Evolutionary conservation across 2,797 vertebrate genomes (phyloP).

Genomic region (Arrhamphus sclerolepis): DNA sequence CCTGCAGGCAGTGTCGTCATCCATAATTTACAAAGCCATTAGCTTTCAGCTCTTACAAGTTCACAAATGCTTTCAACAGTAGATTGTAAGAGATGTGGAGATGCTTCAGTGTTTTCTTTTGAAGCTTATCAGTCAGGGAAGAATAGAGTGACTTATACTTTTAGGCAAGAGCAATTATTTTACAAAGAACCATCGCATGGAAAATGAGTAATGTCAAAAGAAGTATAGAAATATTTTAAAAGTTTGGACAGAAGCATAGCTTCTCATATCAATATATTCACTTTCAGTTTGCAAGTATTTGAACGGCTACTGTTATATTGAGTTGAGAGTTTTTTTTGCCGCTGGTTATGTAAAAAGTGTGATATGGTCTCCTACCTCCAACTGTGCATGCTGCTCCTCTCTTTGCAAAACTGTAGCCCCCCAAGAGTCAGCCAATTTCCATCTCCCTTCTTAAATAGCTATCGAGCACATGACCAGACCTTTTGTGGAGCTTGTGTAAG

Average conservation of each 20-base stretch:
- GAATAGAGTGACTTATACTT: slow-evolving; percentile 31
- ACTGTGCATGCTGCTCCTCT: slow-evolving; percentile 70
- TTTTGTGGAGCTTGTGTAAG: slow-evolving; percentile 47
- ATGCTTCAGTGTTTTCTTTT: slow-evolving; percentile 41
- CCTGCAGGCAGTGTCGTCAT: slow-evolving; percentile 57
- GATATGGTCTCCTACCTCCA: slow-evolving; percentile 64
- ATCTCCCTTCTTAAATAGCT: slow-evolving; percentile 71
- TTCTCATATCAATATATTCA: neutral
- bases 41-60: slow-evolving; percentile 60
- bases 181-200: slow-evolving; percentile 15
- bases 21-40: slow-evolving; percentile 72
- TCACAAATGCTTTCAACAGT: slow-evolving; percentile 58
- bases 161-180: slow-evolving; percentile 40
- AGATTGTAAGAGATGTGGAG: slow-evolving; percentile 32
- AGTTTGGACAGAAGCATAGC: neutral
- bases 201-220: slow-evolving; percentile 14
- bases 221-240: neutral
- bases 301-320: slow-evolving; percentile 2
- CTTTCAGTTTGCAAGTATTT: slow-evolving; percentile 4
- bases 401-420: slow-evolving; percentile 48
- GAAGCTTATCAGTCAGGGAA: slow-evolving; percentile 51
- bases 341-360: neutral
- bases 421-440: slow-evolving; percentile 55
- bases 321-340: neutral
- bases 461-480: slow-evolving; percentile 65